Evolutionary conservation across 2,888 invertebrate species (phyloP), one percentile per base, ranked within the genome.

Genomic region (Eledona agricola): DNA sequence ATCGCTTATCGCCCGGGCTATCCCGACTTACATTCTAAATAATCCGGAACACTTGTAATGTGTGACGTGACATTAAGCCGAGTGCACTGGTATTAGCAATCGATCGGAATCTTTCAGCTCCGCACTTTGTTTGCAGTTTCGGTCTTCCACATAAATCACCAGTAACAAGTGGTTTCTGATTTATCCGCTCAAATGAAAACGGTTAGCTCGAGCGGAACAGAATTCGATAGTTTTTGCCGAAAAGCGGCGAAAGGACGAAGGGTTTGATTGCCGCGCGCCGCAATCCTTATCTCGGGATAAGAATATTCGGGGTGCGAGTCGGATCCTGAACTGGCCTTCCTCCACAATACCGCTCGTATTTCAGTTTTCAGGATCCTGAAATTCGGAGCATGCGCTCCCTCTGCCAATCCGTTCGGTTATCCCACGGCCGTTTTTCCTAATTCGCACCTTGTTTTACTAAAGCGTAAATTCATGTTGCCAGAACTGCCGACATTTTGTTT

Each of bases 121-220:
- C 43, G 56, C 58, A 56, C 56, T 60, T 55, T 55, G 60, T 58
- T 57, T 60, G 60, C 53, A 51, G 53, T 54, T 50, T 45, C 32
- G 51, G 58, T 58, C 46, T 43, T 35, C 35, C 47, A 59, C 57
- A 63, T 64, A 64, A 62, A 66, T 62, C 63, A 60, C 54, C 35
- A 40, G 64, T 66, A 66, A 67, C 66, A 66, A 66, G 67, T 66
- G 67, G 66, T 67, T 66, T 58, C 54, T 60, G 59, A 60, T 64
- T 63, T 61, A 57, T 62, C 51, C 49, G 23, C 40, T 26, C 38
- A 51, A 32, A 59, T 53, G 31, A 43, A 43, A 43, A 43, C 43
- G n/a, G 49, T 23, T 32, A 45, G 13, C 23, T 20, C 47, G 55
- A 59, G 46, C 47, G 53, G 57, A 49, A 51, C 57, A 34, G 55